Conservation (phyloP, 1,140 invertebrate species). For the Pogonomyrmex barbatus region DNA sequence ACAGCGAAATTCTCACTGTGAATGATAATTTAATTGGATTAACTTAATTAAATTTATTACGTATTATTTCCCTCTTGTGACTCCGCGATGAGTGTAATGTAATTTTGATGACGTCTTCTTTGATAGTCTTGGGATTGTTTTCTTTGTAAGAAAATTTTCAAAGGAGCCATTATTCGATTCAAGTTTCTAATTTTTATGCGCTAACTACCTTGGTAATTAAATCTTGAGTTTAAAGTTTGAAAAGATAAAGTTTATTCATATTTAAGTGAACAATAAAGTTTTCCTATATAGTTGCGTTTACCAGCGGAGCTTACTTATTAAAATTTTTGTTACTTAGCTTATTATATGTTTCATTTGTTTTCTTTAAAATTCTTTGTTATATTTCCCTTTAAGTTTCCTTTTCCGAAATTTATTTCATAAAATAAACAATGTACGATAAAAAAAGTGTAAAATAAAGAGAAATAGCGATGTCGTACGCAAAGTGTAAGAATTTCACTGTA, state of each 20-base stretch:
- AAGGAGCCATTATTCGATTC: background rate
- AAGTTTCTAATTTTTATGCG: background rate
- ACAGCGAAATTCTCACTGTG: slow-evolving; percentile 14
- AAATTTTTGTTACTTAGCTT: background rate
- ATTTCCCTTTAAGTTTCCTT: background rate
- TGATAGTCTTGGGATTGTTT: background rate
- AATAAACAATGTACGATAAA: background rate
- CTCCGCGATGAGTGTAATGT: background rate
- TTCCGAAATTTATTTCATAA: background rate
- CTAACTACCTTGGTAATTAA: slow-evolving; percentile 1
- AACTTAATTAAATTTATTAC: slow-evolving; percentile 33
- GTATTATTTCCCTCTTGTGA: background rate
- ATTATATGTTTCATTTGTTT: background rate
- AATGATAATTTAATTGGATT: background rate
- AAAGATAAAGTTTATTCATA: slow-evolving; percentile 4
- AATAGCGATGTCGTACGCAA: background rate
- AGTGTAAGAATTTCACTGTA: slow-evolving; percentile 26
- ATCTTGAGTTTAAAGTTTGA: slow-evolving; percentile 18
- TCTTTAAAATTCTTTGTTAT: background rate
- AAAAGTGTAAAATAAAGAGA: background rate
- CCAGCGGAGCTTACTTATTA: background rate
- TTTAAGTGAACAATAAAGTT: background rate
- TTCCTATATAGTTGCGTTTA: background rate
- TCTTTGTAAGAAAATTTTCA: background rate
- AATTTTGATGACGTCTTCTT: background rate